phyloP scores from a whole-genome alignment of 1,140 invertebrate genomes.

The Aphidius gifuensis region DNA sequence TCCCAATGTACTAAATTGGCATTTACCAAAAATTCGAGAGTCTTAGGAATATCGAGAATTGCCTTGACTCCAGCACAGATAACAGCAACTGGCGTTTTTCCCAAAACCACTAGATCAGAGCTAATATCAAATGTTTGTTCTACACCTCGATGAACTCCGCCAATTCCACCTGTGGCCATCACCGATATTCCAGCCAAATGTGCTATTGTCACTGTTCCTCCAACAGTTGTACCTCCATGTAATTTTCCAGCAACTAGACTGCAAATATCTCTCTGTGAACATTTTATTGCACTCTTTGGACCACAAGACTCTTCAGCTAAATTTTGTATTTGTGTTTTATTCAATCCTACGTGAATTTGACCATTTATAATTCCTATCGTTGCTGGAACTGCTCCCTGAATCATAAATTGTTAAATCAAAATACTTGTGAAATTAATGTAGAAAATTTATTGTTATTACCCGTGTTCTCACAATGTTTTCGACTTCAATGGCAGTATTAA shows the following conservation, averaged over 20 bases:
- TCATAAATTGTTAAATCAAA: constrained; percentile 22
- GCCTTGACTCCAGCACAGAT: constrained; percentile 96
- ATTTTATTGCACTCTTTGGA: constrained; percentile 62
- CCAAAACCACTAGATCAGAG: constrained; percentile 89
- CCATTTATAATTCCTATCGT: constrained; percentile 89
- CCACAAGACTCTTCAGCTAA: constrained; percentile 45
- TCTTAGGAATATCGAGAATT: constrained; percentile 92
- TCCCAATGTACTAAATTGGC: neutral
- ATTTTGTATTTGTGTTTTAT: constrained; percentile 60
- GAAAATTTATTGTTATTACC: constrained; percentile 46
- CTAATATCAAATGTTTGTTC: constrained; percentile 88
- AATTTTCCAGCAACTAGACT: constrained; percentile 67
- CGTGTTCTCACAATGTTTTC: constrained; percentile 73
- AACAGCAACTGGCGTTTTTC: constrained; percentile 81
- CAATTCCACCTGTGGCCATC: constrained; percentile 89
- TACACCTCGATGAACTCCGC: constrained; percentile 90
- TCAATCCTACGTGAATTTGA: constrained; percentile 77
- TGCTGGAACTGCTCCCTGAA: constrained; percentile 84
- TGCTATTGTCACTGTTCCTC: constrained; percentile 87
- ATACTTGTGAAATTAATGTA: neutral
- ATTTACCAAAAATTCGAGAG: constrained; percentile 87
- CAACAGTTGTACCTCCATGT: constrained; percentile 94
- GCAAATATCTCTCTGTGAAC: constrained; percentile 82
- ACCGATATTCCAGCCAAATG: constrained; percentile 79
- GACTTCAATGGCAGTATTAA: constrained; percentile 78